Evolutionary conservation across 2,797 vertebrate genomes (phyloP).

Genomic region (Lagodon rhomboides): DNA sequence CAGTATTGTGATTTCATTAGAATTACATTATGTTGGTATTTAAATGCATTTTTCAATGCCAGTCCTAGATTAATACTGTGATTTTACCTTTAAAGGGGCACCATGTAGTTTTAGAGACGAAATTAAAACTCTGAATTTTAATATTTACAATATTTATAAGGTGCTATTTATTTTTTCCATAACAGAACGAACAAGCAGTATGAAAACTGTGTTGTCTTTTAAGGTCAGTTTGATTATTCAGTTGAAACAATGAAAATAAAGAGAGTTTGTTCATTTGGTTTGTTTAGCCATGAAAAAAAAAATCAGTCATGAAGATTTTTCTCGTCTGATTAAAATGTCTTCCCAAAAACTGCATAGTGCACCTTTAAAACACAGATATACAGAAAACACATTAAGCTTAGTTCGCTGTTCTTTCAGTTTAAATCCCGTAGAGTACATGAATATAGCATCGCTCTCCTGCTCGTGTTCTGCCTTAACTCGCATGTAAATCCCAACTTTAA

Average conservation of each 20-base stretch:
- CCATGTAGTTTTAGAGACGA: too few relatives aligned
- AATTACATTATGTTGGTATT: background rate
- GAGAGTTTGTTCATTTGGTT: too few relatives aligned
- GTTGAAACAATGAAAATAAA: too few relatives aligned
- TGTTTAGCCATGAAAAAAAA: too few relatives aligned
- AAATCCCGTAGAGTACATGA: constrained; percentile 19
- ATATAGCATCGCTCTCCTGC: constrained; percentile 3
- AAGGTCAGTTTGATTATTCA: too few relatives aligned
- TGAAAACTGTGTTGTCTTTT: too few relatives aligned
- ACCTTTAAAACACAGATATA: background rate
- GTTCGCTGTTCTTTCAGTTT: constrained; percentile 17
- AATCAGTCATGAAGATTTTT: too few relatives aligned
- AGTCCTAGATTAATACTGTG: background rate
- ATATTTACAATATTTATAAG: too few relatives aligned
- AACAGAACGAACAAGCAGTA: too few relatives aligned
- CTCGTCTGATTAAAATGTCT: too few relatives aligned
- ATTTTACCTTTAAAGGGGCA: background rate
- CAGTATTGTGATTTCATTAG: constrained; percentile 13
- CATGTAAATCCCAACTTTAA: constrained; percentile 30
- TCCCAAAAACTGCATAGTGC: too few relatives aligned
- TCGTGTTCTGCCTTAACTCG: constrained; percentile 7
- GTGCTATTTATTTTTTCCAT: too few relatives aligned
- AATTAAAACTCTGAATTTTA: background rate
- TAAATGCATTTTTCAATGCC: background rate
- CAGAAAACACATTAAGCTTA: constrained; percentile 16